Percentiles rank a stretch among this genome's conserved stretches.
Evolutionary conservation across 2,888 invertebrate species (phyloP).

Genomic region (Mythimna impura): DNA sequence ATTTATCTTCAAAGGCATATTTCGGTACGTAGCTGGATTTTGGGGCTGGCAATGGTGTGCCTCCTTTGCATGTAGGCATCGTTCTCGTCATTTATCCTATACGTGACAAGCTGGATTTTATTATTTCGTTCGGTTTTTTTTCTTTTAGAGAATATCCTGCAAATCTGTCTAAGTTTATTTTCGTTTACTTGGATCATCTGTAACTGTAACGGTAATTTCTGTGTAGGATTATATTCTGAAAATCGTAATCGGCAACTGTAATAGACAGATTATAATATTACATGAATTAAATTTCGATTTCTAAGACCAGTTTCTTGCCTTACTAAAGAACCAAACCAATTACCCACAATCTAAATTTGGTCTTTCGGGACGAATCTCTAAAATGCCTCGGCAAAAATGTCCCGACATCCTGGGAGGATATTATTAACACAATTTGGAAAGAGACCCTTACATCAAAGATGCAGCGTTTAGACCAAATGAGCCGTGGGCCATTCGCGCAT

Average conservation of each 20-base stretch:
- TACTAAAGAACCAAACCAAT: slow-evolving; percentile 4
- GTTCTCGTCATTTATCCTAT: slow-evolving; percentile 44
- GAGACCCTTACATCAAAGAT: slow-evolving; percentile 82
- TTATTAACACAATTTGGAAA: slow-evolving; percentile 79
- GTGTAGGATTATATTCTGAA: neutral
- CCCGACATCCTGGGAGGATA: slow-evolving; percentile 53
- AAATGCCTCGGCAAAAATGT: slow-evolving; percentile 35
- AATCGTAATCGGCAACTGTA: neutral
- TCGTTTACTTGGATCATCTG: neutral
- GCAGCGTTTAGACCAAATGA: slow-evolving; percentile 85
- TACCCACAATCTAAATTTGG: slow-evolving; percentile 28
- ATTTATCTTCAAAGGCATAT: slow-evolving; percentile 30
- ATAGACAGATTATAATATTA: neutral
- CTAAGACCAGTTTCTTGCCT: slow-evolving; percentile 3
- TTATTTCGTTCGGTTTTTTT: slow-evolving; percentile 20
- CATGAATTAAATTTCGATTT: neutral
- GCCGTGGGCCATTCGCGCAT: slow-evolving; percentile 86
- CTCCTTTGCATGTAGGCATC: slow-evolving; percentile 34
- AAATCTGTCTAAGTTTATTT: neutral
- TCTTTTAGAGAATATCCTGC: slow-evolving; percentile 9
- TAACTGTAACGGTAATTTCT: neutral
- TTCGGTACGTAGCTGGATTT: slow-evolving; percentile 17
- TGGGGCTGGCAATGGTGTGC: neutral
- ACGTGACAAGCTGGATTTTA: slow-evolving; percentile 33
- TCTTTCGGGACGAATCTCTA: slow-evolving; percentile 7